phyloP scores from a whole-genome alignment of 1,140 invertebrate species.

The Nasonia vitripennis region DNA sequence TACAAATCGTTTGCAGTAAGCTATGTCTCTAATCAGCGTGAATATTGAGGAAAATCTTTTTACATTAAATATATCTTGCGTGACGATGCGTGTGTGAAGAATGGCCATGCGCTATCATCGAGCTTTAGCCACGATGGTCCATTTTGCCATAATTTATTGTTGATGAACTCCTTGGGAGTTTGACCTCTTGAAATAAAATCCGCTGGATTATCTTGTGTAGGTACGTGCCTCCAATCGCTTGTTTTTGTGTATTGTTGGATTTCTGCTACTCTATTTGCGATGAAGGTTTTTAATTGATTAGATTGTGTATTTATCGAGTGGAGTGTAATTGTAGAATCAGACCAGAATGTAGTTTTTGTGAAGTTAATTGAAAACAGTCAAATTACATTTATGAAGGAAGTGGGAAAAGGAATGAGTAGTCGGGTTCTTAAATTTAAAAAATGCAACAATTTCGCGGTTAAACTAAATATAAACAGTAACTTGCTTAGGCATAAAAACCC shows the following conservation, averaged over 20 bases:
- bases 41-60: not conserved
- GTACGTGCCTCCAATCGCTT: not conserved
- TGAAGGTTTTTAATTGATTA: constrained; percentile 4
- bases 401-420: too few relatives aligned
- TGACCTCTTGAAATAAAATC: not conserved
- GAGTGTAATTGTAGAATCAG: not conserved
- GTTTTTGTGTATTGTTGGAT: not conserved
- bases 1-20: not conserved
- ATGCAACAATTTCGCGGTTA: too few relatives aligned
- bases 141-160: not conserved
- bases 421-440: too few relatives aligned
- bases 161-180: not conserved
- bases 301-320: constrained; percentile 22
- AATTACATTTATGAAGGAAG: too few relatives aligned
- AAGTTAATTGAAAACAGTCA: too few relatives aligned
- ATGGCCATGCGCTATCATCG: not conserved
- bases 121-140: not conserved
- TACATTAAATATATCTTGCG: not conserved
- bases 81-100: not conserved
- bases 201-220: not conserved
- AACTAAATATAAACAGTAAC: too few relatives aligned
- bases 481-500: too few relatives aligned
- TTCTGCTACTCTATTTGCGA: not conserved
- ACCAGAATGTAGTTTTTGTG: too few relatives aligned
- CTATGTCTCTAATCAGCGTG: not conserved